Base-by-base conservation (phyloP, 2,888 invertebrate genomes). In the Pilophorus perplexus region DNA sequence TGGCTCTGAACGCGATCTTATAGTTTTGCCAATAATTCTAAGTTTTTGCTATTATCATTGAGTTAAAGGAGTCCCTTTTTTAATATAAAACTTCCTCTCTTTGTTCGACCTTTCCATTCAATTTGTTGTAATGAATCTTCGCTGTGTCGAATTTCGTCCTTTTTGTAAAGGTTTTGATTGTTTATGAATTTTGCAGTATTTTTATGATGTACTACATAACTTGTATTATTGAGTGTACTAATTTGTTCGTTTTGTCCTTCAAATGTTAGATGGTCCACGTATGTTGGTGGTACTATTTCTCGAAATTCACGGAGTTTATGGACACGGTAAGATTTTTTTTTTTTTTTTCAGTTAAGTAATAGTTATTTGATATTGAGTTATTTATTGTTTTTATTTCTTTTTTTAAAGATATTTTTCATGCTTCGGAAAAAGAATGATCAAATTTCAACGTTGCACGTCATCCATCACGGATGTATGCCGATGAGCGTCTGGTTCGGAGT, bases 401-500 rank as follows among this genome's bases (percentile, higher is more conserved):
- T 33, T 12, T 33, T 33, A 10, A 82, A 93, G 92, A 84, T 93
- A 80, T 95, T 96, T 85, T 96, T 96, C 80, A 88, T 96, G 64
- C 78, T 95, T 78, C 83, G 95, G 77, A 96, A 96, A 84, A 96
- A 96, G 81, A 88, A 88, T 77, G 87, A 90, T 77, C 95, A 96
- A 78, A 89, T 96, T 73, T 90, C 93, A 67, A 90, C 91, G 6
- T 83, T 96, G 52, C 96, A 96, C 80, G 94, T 96, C 65, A 93
- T 95, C 76, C 96, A 96, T 79, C 96, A 96, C 78, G 94, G 94
- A 72, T 89, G 93, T 75, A 96, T 96, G 95, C 96, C 96, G 38
- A 88, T 94, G 88, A 93, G 93, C 3, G 94, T 95, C 70, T 96
- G 96, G 95, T 93, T 94, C 77, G 96, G 95, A 59, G 93, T 95